Base-by-base conservation (phyloP, 2,888 invertebrate species). In the Epirrita christyi region DNA sequence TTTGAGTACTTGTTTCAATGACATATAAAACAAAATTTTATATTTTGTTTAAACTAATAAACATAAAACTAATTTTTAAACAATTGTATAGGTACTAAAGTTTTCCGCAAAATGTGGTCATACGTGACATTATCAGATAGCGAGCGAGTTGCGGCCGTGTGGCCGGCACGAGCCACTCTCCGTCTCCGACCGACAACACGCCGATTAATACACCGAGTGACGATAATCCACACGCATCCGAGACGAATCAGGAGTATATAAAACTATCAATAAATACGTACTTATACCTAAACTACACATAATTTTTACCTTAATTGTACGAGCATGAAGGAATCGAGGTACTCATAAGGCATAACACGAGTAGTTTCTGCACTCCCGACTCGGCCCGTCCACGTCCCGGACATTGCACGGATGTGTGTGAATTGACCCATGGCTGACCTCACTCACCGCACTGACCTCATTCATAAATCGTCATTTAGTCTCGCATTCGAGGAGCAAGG, bases 381-480 rank as follows among this genome's bases (percentile, higher is more conserved):
- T 14, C 13, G 28, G 6, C 8, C 13, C 14, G 9, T 14, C 14
- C 38, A 48, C 8, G 37, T 10, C 15, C 13, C 14, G 9, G 32
- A 42, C 32, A 40, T 47, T 36, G 32, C 29, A 29, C 59, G 50
- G 54, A 40, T 51, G 34, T 27, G 37, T 59, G 36, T 55, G 34
- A 47, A 13, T 32, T 47, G 55, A 46, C 51, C 59, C 38, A 27
- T 55, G 54, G 55, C 49, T 54, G 83, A 85, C 86, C 87, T 79
- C 82, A 73, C 78, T 85, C 75, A 78, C 81, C 81, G 76, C 78
- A 75, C 77, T 88, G 90, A 90, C 89, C 90, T 86, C 88, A 86
- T 87, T 86, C 88, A 88, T 90, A 90, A 90, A 89, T 89, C 80
- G 75, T 85, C 83, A 86, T 88, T 87, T 85, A 87, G 84, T 83